A percentile compares a stretch with the other conserved stretches of the same genome.
These are phyloP conservation scores for Coenonympha arcania DNA, from an alignment of 2,888 invertebrate species.

Conservation along the genomic window DNA sequence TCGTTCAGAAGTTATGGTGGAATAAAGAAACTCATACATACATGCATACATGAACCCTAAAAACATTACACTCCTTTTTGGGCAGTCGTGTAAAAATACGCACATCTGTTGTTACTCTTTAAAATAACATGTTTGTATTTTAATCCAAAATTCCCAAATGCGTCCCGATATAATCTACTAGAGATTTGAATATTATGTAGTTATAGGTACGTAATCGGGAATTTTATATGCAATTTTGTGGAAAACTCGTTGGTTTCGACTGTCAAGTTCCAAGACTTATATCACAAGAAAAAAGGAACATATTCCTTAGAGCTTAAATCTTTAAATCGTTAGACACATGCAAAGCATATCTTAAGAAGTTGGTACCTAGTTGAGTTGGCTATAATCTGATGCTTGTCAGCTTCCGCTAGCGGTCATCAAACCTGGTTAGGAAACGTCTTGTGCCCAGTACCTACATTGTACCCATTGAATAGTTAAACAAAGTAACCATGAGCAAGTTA, in stretches of 20 bases:
- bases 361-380: slow-evolving; percentile 13
- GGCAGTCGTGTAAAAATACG: too few relatives aligned
- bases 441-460: neutral
- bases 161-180: too few relatives aligned
- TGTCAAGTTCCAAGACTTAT: neutral
- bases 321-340: slow-evolving; percentile 14
- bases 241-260: slow-evolving; percentile 27
- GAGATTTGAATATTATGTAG: too few relatives aligned
- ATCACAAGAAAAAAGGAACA: slow-evolving; percentile 18
- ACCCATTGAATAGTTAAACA: neutral
- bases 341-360: slow-evolving; percentile 27
- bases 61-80: too few relatives aligned
- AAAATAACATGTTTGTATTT: too few relatives aligned
- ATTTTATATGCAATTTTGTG: slow-evolving; percentile 36
- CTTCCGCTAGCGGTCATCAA: slow-evolving; percentile 40
- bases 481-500: neutral
- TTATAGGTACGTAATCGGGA: slow-evolving; percentile 28
- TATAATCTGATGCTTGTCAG: slow-evolving; percentile 32
- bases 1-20: too few relatives aligned
- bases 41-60: too few relatives aligned
- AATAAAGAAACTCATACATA: too few relatives aligned
- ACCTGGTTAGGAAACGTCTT: slow-evolving; percentile 26
- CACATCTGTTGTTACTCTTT: too few relatives aligned
- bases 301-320: slow-evolving; percentile 15
- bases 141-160: too few relatives aligned